phyloP scores from a whole-genome alignment of 2,888 invertebrate genomes.

The Magallana nippona region DNA sequence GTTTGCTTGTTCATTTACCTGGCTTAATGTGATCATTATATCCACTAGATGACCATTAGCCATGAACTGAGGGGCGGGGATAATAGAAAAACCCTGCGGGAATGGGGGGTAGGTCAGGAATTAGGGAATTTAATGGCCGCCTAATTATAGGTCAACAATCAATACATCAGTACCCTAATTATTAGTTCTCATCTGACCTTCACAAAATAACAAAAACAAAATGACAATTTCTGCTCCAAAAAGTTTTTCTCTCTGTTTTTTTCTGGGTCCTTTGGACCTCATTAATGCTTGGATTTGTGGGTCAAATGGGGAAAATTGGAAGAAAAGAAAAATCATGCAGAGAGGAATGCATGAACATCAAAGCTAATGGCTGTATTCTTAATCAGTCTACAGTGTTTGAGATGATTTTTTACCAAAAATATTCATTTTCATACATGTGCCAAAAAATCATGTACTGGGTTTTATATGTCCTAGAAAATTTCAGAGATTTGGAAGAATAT shows the following conservation, averaged over 20 bases:
- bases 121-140: conserved; percentile 10
- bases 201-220: conserved; percentile 8
- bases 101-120: neutral
- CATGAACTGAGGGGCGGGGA: neutral
- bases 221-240: conserved; percentile 17
- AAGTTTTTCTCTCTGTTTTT: neutral
- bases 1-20: conserved; percentile 26
- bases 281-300: too few relatives aligned
- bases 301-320: too few relatives aligned
- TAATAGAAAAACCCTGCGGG: conserved; percentile 7
- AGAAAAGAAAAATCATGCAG: too few relatives aligned
- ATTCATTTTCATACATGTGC: too few relatives aligned
- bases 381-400: too few relatives aligned
- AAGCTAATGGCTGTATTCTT: too few relatives aligned
- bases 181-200: neutral
- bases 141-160: conserved; percentile 25
- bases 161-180: conserved; percentile 32
- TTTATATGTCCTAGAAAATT: too few relatives aligned
- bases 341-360: too few relatives aligned
- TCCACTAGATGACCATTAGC: conserved; percentile 12
- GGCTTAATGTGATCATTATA: conserved; percentile 17
- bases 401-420: too few relatives aligned
- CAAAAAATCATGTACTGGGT: too few relatives aligned
- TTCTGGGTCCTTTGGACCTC: too few relatives aligned
- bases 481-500: too few relatives aligned